Percentiles rank a stretch among this genome's conserved stretches.
These are phyloP conservation scores for Sipha flava DNA, from an alignment of 1,140 invertebrate genomes.

Conservation along the genomic window DNA sequence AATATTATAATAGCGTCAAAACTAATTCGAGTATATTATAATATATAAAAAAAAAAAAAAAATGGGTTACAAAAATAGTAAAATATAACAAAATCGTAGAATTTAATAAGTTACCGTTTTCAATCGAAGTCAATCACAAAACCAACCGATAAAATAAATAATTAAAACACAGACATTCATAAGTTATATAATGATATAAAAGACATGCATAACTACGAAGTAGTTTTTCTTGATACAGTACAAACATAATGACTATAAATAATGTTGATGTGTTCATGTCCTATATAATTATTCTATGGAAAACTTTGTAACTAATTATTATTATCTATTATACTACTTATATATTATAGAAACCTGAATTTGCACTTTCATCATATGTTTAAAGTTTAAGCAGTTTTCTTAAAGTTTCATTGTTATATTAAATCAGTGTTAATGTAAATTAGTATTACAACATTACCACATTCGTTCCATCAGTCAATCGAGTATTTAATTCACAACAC, in stretches of 20 bases:
- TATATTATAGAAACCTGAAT: background rate
- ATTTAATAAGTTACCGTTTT: no score
- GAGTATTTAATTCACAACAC: background rate
- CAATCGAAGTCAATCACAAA: no score
- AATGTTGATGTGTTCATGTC: background rate
- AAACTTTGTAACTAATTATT: background rate
- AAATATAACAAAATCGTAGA: no score
- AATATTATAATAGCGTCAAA: no score
- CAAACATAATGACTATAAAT: background rate
- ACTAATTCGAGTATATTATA: no score
- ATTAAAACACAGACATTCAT: no score
- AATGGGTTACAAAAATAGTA: no score
- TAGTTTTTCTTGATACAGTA: background rate
- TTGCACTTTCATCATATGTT: conserved; percentile 6
- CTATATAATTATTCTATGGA: background rate
- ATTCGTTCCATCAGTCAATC: background rate
- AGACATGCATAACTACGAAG: no score
- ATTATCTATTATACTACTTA: background rate
- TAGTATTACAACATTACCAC: background rate
- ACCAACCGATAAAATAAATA: no score
- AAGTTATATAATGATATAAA: no score
- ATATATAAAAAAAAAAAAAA: no score
- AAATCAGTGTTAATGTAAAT: background rate
- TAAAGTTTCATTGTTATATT: background rate
- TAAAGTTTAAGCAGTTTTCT: conserved; percentile 7